Percentiles rank a stretch among this genome's conserved stretches.
Evolutionary conservation across 2,113 vertebrate species (phyloP).

Genomic region (Scomber scombrus): DNA sequence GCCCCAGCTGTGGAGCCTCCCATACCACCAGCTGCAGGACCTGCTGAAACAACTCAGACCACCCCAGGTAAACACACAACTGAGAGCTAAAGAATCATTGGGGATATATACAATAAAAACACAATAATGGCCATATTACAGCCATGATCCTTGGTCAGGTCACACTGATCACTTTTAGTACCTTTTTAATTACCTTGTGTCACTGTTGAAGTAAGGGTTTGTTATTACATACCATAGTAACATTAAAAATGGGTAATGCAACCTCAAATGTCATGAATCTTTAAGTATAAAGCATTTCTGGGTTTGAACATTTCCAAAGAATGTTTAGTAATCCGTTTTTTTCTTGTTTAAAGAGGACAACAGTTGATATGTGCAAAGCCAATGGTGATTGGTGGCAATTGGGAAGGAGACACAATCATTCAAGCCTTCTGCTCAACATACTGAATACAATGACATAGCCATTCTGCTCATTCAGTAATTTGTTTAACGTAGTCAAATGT

Average conservation of each 20-base stretch:
- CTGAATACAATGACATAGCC: background rate
- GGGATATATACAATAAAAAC: background rate
- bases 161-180: background rate
- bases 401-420: no score
- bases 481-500: slow-evolving; percentile 7
- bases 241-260: background rate
- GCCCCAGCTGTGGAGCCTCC: slow-evolving; percentile 42
- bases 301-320: background rate
- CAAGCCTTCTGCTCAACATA: background rate
- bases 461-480: background rate
- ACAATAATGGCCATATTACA: background rate
- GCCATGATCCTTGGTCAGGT: background rate
- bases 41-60: slow-evolving; percentile 60
- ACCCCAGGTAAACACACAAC: slow-evolving; percentile 71
- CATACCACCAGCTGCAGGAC: slow-evolving; percentile 28
- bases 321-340: background rate
- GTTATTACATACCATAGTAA: background rate
- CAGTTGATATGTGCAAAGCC: background rate
- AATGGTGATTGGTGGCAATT: background rate
- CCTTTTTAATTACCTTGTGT: background rate
- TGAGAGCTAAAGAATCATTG: background rate
- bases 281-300: background rate
- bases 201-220: background rate
- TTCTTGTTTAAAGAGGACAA: background rate
- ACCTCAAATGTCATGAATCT: background rate